Evolutionary conservation across 92 coral and sea anemone species (phyloP).

Genomic region (Epizoanthus ramosus): DNA sequence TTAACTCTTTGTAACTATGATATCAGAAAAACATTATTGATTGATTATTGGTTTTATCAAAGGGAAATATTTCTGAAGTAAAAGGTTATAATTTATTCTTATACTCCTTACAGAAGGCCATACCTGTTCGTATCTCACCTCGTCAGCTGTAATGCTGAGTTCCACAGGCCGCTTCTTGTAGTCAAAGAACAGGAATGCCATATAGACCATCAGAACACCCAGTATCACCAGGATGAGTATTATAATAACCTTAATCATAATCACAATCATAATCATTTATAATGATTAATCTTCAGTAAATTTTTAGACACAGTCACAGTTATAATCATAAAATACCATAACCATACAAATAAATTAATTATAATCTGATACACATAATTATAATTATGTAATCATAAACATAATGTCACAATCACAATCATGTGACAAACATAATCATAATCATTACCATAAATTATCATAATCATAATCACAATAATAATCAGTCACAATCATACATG

Average conservation of each 20-base stretch:
- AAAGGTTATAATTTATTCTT: neutral
- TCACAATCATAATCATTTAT: neutral
- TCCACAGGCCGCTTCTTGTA: constrained; percentile 76
- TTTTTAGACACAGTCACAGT: neutral
- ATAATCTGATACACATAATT: no score
- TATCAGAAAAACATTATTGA: no score
- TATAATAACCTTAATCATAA: constrained; percentile 72
- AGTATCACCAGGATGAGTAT: constrained; percentile 82
- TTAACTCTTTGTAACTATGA: no score
- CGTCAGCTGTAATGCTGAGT: constrained; percentile 82
- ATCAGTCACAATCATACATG: neutral
- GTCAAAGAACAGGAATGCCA: constrained; percentile 73
- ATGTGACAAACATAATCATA: no score
- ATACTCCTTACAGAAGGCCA: neutral
- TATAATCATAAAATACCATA: neutral
- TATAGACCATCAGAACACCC: constrained; percentile 71
- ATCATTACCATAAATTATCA: neutral
- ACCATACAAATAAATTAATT: no score
- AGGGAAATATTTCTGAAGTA: no score
- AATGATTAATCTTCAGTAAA: neutral
- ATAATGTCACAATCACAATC: no score
- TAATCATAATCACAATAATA: neutral
- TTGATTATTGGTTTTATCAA: no score
- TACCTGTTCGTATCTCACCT: constrained; percentile 57
- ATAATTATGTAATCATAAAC: neutral